Conservation (phyloP, 1,140 invertebrate genomes). For the Bombus confusus region DNA sequence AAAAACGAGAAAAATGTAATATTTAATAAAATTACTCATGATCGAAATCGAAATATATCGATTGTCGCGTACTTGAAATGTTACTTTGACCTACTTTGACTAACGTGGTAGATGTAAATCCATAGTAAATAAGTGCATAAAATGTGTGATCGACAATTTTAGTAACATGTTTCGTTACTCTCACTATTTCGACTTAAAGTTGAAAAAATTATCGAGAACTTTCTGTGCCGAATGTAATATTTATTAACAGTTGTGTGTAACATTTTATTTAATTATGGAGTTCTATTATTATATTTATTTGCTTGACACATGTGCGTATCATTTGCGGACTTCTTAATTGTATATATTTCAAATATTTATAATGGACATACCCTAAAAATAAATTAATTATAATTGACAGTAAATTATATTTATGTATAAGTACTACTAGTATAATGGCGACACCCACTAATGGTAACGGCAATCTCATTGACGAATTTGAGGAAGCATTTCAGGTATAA, state of each 20-base stretch:
- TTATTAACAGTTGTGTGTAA: slow-evolving; percentile 12
- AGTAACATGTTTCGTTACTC: not conserved
- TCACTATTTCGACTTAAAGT: not conserved
- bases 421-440: slow-evolving; percentile 84
- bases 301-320: not conserved
- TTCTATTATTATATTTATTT: slow-evolving; percentile 6
- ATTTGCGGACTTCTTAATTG: not conserved
- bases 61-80: not conserved
- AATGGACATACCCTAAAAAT: not conserved
- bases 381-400: not conserved
- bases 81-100: not conserved
- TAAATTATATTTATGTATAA: slow-evolving; percentile 30
- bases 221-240: slow-evolving; percentile 17
- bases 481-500: slow-evolving; percentile 90
- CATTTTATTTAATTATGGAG: slow-evolving; percentile 2
- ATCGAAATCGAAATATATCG: not conserved
- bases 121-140: not conserved
- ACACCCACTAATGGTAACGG: slow-evolving; percentile 90
- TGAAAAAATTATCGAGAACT: not conserved
- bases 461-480: slow-evolving; percentile 92
- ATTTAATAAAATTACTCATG: not conserved
- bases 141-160: not conserved
- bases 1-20: no score
- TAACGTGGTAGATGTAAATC: not conserved
- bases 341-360: not conserved